phyloP scores from a whole-genome alignment of 2,113 vertebrate species.

The Lepisosteus oculatus region DNA sequence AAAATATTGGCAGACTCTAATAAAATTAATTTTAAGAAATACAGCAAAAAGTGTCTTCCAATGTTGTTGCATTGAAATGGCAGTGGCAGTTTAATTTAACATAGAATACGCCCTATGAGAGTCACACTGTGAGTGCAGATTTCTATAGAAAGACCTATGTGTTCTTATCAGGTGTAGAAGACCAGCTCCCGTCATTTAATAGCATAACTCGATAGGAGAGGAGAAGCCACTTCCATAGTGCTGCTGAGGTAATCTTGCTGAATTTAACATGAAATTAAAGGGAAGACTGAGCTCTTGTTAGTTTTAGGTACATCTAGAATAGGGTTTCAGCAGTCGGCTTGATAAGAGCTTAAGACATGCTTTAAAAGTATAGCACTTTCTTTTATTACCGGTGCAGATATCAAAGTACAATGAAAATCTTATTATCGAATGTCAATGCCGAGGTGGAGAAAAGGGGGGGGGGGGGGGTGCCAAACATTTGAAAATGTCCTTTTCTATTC shows the following conservation, averaged over 20 bases:
- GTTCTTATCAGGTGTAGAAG: slow-evolving; percentile 42
- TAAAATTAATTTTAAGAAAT: too few relatives aligned
- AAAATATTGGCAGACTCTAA: too few relatives aligned
- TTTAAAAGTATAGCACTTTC: slow-evolving; percentile 27
- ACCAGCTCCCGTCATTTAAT: slow-evolving; percentile 29
- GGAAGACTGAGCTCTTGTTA: slow-evolving; percentile 36
- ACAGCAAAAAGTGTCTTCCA: too few relatives aligned
- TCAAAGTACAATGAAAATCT: slow-evolving; percentile 34
- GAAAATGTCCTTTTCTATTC: neutral
- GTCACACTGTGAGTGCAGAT: slow-evolving; percentile 13
- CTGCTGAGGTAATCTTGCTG: slow-evolving; percentile 42
- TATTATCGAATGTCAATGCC: slow-evolving; percentile 33
- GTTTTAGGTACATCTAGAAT: slow-evolving; percentile 38
- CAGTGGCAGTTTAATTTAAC: neutral
- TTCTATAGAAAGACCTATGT: slow-evolving; percentile 19
- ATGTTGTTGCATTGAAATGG: too few relatives aligned
- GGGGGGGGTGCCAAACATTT: neutral
- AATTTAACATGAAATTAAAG: slow-evolving; percentile 48
- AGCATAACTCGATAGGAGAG: slow-evolving; percentile 40
- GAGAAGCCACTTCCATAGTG: slow-evolving; percentile 25
- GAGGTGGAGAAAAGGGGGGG: neutral
- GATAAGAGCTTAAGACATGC: slow-evolving; percentile 43
- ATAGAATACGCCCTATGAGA: slow-evolving; percentile 5
- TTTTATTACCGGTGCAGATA: slow-evolving; percentile 26
- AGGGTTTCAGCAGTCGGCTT: slow-evolving; percentile 32